Percentiles rank a stretch among this genome's conserved stretches.
These are phyloP conservation scores for Neolamprologus hecqui DNA, from an alignment of 2,113 vertebrate species.

Conservation along the genomic window DNA sequence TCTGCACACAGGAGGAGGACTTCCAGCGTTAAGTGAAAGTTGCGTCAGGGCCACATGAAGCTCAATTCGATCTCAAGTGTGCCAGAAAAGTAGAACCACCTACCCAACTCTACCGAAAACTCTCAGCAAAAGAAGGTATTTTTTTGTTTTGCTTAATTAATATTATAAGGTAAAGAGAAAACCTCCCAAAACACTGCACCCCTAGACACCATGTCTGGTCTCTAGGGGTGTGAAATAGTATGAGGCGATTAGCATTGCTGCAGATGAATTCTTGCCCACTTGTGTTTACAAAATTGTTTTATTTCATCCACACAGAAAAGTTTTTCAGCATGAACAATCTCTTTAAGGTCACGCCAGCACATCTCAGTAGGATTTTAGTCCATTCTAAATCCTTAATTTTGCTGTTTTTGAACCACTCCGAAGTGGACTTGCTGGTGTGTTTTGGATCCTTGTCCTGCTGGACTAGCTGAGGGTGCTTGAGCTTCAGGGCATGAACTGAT, in stretches of 20 bases:
- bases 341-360: background rate
- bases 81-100: background rate
- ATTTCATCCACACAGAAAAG: background rate
- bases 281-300: background rate
- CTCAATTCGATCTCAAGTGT: background rate
- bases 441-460: background rate
- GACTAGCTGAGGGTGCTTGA: background rate
- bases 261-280: background rate
- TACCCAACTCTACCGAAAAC: background rate
- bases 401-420: accelerated
- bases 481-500: background rate
- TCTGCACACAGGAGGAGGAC: background rate
- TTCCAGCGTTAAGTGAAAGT: background rate
- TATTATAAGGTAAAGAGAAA: background rate
- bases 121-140: background rate
- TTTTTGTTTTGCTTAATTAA: background rate
- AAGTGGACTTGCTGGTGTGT: background rate
- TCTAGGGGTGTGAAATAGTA: background rate
- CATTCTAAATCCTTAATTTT: background rate
- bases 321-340: background rate
- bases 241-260: background rate
- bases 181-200: background rate
- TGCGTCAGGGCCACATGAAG: background rate
- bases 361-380: background rate
- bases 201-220: background rate